Base-by-base conservation (phyloP, 1,140 invertebrate genomes). In the Lepidurus packardi region DNA sequence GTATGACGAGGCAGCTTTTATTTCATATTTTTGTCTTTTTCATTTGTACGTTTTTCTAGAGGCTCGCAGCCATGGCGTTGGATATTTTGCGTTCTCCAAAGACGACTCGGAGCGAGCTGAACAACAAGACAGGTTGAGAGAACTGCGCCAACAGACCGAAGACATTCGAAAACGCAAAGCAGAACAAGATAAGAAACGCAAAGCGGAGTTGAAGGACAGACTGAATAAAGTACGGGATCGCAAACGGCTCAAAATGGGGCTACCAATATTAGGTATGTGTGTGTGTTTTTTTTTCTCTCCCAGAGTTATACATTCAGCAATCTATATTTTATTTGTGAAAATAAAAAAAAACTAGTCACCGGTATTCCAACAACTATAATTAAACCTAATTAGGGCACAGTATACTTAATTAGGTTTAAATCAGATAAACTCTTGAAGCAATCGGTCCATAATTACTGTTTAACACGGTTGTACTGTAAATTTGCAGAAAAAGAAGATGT, bases 1-100 rank as follows among this genome's bases (percentile, higher is more conserved):
- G 34, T n/a, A 7, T 75, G 73, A 45, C 65, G 41, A 45, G 44
- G 43, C 45, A 43, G 11, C 21, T 78, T 74, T 8, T n/a, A 75
- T 47, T 11, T 73, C 24, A 44, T 24, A 44, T 78, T 74, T 44
- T n/a, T 73, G n/a, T 8, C 9, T 16, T 24, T 73, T 43, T 13
- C 41, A 11, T 47, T 53, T 80, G 81, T 80, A 81, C 79, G 81
- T 81, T 82, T 75, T 86, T 86, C 9, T 85, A 92, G 92, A 97
- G 89, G 92, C 94, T 0, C 88, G 95, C 80, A 87, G 90, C 1
- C 95, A 97, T 84, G 95, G 95, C 82, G 93, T 95, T 13, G 92
- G 92, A 24, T 97, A 94, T 84, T 97, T 91, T 85, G 88, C 90
- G 11, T 96, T 98, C 84, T 94, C 94, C 9, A 91, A 90, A 73